Evolutionary conservation across 2,888 invertebrate genomes (phyloP).

Genomic region (Athrips mouffetella): DNA sequence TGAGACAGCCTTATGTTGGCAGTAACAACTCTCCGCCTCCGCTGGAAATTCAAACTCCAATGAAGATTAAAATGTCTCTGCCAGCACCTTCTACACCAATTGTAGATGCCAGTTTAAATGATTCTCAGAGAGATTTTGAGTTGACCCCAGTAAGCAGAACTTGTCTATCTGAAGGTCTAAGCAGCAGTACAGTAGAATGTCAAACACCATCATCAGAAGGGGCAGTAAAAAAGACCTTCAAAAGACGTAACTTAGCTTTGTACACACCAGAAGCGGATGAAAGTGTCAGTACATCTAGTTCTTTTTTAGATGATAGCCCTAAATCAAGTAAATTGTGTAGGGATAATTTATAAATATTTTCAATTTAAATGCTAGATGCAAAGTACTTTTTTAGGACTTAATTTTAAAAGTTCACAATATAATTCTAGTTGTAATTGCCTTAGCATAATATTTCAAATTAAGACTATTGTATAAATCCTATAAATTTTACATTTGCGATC

Average conservation of each 20-base stretch:
- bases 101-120: conserved; percentile 35
- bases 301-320: conserved; percentile 14
- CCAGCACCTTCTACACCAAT: conserved; percentile 62
- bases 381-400: too few species aligned
- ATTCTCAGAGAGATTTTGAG: conserved; percentile 27
- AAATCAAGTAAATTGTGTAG: conserved; percentile 13
- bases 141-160: conserved; percentile 34
- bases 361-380: too few species aligned
- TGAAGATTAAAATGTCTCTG: conserved; percentile 53
- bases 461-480: too few species aligned
- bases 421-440: too few species aligned
- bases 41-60: conserved; percentile 36
- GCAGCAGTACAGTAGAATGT: conserved; percentile 39
- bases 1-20: conserved; percentile 39
- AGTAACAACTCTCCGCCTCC: conserved; percentile 15
- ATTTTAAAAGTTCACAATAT: too few species aligned
- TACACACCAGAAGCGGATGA: conserved; percentile 55
- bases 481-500: too few species aligned
- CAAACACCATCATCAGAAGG: conserved; percentile 44
- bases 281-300: conserved; percentile 30
- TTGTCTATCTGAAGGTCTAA: conserved; percentile 36
- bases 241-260: conserved; percentile 65
- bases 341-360: neutral
- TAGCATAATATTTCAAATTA: too few species aligned
- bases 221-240: conserved; percentile 59